Percentiles rank a stretch among this genome's conserved stretches.
Evolutionary conservation across 2,888 invertebrate genomes (phyloP).

Genomic region (Xylocampa areola): DNA sequence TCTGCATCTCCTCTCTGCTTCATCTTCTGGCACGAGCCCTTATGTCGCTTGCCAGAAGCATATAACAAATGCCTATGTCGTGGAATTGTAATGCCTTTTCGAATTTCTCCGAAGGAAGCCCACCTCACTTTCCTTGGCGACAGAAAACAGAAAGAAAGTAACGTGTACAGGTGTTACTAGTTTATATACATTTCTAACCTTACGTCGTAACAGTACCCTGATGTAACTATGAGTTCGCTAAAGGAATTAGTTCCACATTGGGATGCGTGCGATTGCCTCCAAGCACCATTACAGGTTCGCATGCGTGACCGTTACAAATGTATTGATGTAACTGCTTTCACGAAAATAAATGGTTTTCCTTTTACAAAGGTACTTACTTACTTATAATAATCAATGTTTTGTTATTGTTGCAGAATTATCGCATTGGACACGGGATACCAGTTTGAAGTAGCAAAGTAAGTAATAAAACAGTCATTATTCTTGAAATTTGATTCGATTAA

Average conservation of each 20-base stretch:
- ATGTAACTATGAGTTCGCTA: conserved; percentile 30
- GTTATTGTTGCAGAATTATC: conserved; percentile 54
- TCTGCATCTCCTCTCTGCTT: no score
- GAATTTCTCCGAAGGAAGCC: conserved; percentile 34
- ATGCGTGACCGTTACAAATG: conserved; percentile 68
- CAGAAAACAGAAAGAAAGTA: conserved; percentile 48
- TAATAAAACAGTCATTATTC: not conserved
- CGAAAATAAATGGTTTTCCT: conserved; percentile 56
- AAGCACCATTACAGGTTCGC: conserved; percentile 53
- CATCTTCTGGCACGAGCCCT: no score
- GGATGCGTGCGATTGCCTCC: conserved; percentile 66
- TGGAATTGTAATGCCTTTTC: conserved; percentile 22
- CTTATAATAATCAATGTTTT: no score
- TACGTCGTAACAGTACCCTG: no score
- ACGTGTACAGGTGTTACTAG: conserved; percentile 23
- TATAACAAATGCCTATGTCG: no score
- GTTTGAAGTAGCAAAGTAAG: conserved; percentile 27
- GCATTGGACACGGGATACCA: conserved; percentile 14
- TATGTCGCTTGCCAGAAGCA: no score
- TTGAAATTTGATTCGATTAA: not conserved
- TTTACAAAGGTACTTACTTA: conserved; percentile 36
- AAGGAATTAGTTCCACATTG: conserved; percentile 52
- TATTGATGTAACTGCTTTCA: conserved; percentile 67
- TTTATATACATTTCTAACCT: conserved; percentile 23
- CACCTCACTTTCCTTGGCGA: conserved; percentile 41